Conservation (phyloP, 53 echinoderm and acorn worm genomes). For the Hippasteria phrygiana region DNA sequence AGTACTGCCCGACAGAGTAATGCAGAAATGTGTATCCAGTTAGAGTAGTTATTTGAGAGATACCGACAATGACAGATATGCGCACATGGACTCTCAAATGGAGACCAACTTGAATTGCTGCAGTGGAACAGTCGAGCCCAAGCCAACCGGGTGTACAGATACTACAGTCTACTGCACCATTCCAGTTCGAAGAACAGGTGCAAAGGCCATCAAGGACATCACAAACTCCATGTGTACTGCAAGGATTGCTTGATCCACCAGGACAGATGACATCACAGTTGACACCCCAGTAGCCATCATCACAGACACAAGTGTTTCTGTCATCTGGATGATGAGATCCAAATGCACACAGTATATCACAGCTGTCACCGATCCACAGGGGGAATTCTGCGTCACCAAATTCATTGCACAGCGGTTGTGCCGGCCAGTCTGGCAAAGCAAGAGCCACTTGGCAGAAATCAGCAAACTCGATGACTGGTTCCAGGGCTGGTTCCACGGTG, state of each 20-base stretch:
- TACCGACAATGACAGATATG: constrained; percentile 64
- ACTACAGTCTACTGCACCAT: constrained; percentile 80
- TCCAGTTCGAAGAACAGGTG: constrained; percentile 82
- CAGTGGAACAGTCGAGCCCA: constrained; percentile 69
- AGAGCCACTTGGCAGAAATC: constrained; percentile 80
- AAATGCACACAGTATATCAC: constrained; percentile 77
- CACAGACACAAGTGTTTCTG: constrained; percentile 80
- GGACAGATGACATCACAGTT: constrained; percentile 78
- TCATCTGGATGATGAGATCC: constrained; percentile 69
- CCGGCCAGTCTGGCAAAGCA: constrained; percentile 76
- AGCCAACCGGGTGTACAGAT: constrained; percentile 79
- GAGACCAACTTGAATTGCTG: constrained; percentile 27
- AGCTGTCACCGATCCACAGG: constrained; percentile 88
- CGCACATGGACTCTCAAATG: constrained; percentile 47
- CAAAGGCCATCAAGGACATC: constrained; percentile 72
- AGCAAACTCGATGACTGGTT: constrained; percentile 74
- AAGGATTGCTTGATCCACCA: constrained; percentile 81
- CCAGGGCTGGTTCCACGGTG: constrained; percentile 76
- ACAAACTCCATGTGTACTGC: constrained; percentile 77
- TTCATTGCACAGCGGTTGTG: constrained; percentile 85
- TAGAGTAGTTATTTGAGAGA: constrained; percentile 87
- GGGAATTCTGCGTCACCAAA: constrained; percentile 83
- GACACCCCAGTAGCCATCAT: constrained; percentile 74
- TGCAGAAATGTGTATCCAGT: constrained; percentile 78
- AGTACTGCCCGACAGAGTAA: constrained; percentile 78